Evolutionary conservation across 2,113 vertebrate genomes (phyloP), one percentile per base, ranked within the genome.

Genomic region (Gallinago media): DNA sequence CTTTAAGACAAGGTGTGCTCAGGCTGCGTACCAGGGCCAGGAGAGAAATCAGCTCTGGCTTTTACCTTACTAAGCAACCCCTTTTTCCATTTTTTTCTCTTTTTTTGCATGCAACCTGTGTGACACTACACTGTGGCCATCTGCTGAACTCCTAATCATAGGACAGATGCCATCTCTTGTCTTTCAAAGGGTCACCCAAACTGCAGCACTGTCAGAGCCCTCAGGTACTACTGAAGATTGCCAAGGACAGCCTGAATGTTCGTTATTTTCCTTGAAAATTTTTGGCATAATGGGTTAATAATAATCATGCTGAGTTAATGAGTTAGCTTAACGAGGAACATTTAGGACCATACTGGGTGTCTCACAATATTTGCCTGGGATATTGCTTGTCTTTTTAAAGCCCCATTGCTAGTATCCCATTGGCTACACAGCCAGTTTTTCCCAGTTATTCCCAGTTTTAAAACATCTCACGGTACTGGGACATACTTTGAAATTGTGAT

Each of bases 291-390:
- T 73, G 44, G 81, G 40, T 46, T 82, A 49, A 65, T 88, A 75
- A 31, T 52, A 67, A 85, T 8, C 38, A 55, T 65, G 23, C 16
- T 32, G 26, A 75, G 27, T 36, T 85, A 79, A 85, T 1, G 8
- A 44, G 12, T 79, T 54, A 61, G 27, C 1, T 0, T 55, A 63
- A 77, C 0, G 0, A 81, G 32, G 46, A 86, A 26, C n/a, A 40
- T 49, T 56, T 49, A 7, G 67, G 38, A 49, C 56, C 4, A 22
- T 29, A 55, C 12, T n/a, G 15, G 9, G 3, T 63, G 11, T 46
- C 34, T 67, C 36, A 68, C 49, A 66, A 21, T 85, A 85, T 34
- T 84, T 2, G 3, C 56, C 27, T 40, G 61, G 29, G 29, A 94
- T 86, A 95, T 92, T 84, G 8, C 34, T 29, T 80, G 3, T 38